Percentiles rank a stretch among this genome's conserved stretches.
These are phyloP conservation scores for Tetraneura akinire DNA, from an alignment of 1,140 invertebrate genomes.

Conservation along the genomic window DNA sequence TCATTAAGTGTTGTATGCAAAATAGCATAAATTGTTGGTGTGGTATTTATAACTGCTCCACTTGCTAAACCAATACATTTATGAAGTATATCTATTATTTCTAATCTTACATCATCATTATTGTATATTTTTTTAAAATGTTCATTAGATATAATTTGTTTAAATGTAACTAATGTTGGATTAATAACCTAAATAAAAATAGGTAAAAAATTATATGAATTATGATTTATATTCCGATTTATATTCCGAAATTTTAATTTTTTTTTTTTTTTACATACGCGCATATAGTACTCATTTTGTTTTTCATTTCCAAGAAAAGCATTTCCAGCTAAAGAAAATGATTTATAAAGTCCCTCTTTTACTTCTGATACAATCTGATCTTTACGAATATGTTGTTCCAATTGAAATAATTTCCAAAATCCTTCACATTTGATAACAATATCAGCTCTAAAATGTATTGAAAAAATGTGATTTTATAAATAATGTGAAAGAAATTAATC, in stretches of 20 bases:
- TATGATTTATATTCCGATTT: too few species aligned
- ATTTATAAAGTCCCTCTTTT: constrained; percentile 63
- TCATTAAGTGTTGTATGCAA: constrained; percentile 68
- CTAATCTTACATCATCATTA: constrained; percentile 64
- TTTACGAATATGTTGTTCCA: constrained; percentile 58
- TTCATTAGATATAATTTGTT: constrained; percentile 62
- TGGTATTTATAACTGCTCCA: constrained; percentile 64
- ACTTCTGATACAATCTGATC: constrained; percentile 61
- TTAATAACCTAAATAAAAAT: constrained; percentile 62
- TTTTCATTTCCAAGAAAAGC: constrained; percentile 57
- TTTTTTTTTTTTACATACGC: constrained; percentile 55
- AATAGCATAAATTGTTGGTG: constrained; percentile 67
- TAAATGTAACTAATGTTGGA: constrained; percentile 66
- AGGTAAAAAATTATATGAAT: not conserved
- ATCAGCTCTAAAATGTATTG: constrained; percentile 56
- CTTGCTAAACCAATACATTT: constrained; percentile 67
- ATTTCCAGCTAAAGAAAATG: constrained; percentile 62
- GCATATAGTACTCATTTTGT: constrained; percentile 61
- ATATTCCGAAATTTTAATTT: too few species aligned
- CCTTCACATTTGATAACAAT: constrained; percentile 59
- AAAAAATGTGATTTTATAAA: too few species aligned
- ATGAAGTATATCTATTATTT: constrained; percentile 69
- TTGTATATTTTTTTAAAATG: constrained; percentile 66
- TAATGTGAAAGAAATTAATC: too few species aligned
- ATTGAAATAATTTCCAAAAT: constrained; percentile 59